Evolutionary conservation across 1,140 invertebrate species (phyloP).

Genomic region (Littorina saxatilis): DNA sequence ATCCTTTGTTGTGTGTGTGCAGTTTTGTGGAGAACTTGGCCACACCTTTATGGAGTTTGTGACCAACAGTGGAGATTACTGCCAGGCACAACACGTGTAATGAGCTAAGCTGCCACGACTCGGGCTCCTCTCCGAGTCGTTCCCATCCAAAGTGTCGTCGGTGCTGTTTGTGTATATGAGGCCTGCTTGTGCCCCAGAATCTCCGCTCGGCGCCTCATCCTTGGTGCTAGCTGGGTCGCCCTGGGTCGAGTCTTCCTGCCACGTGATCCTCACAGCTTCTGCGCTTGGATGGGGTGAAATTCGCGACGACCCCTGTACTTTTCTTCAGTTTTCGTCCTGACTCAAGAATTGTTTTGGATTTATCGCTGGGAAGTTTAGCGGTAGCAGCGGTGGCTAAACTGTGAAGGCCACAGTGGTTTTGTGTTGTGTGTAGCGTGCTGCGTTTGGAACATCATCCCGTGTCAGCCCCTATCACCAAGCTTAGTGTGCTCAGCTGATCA

Average conservation of each 20-base stretch:
- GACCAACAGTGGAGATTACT: conserved; percentile 78
- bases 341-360: neutral
- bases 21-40: conserved; percentile 82
- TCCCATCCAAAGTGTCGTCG: neutral
- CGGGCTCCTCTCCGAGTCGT: neutral
- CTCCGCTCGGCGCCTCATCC: neutral
- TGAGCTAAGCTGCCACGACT: neutral
- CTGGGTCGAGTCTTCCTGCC: neutral
- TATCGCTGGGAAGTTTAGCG: neutral
- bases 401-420: neutral
- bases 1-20: too few species aligned
- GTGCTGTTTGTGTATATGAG: conserved; percentile 15
- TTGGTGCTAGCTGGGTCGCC: neutral
- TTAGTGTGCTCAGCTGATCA: too few species aligned
- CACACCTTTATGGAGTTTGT: conserved; percentile 98
- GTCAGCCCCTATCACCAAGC: too few species aligned
- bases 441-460: too few species aligned
- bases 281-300: conserved; percentile 19
- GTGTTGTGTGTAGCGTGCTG: neutral
- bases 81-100: conserved; percentile 82
- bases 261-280: neutral
- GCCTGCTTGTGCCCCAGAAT: neutral
- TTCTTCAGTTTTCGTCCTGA: neutral
- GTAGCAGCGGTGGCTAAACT: neutral
- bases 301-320: neutral